These are phyloP conservation scores for Cebidichthys violaceus DNA, from an alignment of 2,113 vertebrate genomes.

Conservation along the genomic window DNA sequence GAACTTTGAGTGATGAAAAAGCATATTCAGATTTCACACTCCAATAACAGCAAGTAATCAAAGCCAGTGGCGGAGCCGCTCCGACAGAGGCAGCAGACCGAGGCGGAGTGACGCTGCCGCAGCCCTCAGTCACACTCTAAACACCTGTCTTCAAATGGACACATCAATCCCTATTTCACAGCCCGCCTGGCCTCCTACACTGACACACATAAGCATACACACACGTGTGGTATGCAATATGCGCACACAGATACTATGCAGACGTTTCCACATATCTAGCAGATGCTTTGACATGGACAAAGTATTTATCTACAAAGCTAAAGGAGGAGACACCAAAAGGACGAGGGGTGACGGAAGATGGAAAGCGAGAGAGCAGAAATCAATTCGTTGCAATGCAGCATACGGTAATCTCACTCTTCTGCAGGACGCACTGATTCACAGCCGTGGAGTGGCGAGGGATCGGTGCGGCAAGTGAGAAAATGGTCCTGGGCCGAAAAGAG, in stretches of 20 bases:
- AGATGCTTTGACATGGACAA: constrained; percentile 49
- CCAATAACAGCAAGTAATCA: constrained; percentile 83
- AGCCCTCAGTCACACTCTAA: constrained; percentile 77
- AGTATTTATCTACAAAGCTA: constrained; percentile 47
- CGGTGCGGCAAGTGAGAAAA: constrained; percentile 66
- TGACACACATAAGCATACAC: constrained; percentile 46
- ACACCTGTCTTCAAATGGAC: constrained; percentile 83
- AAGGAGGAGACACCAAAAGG: constrained; percentile 45
- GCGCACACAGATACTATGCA: constrained; percentile 11
- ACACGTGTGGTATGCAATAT: constrained; percentile 34
- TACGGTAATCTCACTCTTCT: constrained; percentile 61
- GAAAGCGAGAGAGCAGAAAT: constrained; percentile 55
- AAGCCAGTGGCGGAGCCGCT: constrained; percentile 66
- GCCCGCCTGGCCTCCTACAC: constrained; percentile 74
- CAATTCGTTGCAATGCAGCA: constrained; percentile 68
- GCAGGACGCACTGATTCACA: constrained; percentile 62
- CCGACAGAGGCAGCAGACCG: constrained; percentile 75
- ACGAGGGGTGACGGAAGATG: constrained; percentile 44
- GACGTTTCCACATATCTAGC: constrained; percentile 44
- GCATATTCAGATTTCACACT: constrained; percentile 85
- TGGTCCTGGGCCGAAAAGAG: constrained; percentile 60
- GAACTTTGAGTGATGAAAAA: constrained; percentile 81
- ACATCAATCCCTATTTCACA: constrained; percentile 86
- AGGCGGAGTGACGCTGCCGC: constrained; percentile 68
- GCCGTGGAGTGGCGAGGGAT: constrained; percentile 49